Evolutionary conservation across 2,797 vertebrate species (phyloP), one percentile per base, ranked within the genome.

Genomic region (Pteropus rufus): DNA sequence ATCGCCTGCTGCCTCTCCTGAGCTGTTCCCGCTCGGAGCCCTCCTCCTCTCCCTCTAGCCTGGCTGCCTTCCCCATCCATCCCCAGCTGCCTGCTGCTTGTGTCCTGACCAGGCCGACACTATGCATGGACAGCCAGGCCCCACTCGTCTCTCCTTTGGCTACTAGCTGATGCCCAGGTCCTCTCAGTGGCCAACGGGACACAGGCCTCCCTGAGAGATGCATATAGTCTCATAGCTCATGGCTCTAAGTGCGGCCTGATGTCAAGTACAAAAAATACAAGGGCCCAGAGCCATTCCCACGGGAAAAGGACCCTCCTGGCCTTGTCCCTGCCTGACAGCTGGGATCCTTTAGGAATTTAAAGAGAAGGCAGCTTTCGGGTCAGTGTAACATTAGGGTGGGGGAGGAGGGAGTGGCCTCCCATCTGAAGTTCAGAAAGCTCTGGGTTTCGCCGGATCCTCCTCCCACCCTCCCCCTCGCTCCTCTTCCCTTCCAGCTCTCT

Each of bases 321-420:
- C 92, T 54, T 34, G 69, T 16, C 44, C 60, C 26, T 0, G 67
- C 29, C 91, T 52, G 46, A 94, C 98, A 98, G 97, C 97, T 98
- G 98, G 88, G 88, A 93, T 93, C 79, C 94, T 81, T 96, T 39
- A 98, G 96, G 98, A 97, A 97, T 96, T 93, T 95, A 93, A 97
- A 97, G 95, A 95, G 95, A 86, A 97, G 97, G 98, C 60, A 64
- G 95, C 79, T 91, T 79, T 58, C 4, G 2, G 69, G 75, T 58
- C 31, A 3, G 85, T 44, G 96, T 64, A 96, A 93, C 97, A 95
- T 84, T 52, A 80, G 93, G 93, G 67, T 0, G 1, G 94, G 56
- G 81, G 70, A 77, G 26, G 44, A 14, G 34, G 95, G 69, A 81
- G 69, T 4, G 34, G 93, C 73, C 52, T 94, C 75, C 62, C 41